Conservation (phyloP, 2,113 vertebrate genomes). For the Ginglymostoma cirratum region DNA sequence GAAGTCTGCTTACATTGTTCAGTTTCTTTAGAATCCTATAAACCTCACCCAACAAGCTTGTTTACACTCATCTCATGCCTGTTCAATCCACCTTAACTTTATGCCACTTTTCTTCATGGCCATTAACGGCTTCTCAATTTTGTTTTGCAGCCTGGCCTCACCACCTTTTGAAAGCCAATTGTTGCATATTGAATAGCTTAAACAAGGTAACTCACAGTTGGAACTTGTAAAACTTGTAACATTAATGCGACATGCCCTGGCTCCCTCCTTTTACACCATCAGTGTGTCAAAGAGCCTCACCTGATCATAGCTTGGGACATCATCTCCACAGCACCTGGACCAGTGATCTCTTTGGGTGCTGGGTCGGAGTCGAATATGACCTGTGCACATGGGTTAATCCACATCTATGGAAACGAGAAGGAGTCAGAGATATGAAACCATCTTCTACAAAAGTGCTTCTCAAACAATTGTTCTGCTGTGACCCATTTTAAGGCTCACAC, state of each 20-base stretch:
- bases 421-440: background rate
- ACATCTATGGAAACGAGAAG: conserved; percentile 65
- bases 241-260: background rate
- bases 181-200: background rate
- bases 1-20: background rate
- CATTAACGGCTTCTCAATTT: background rate
- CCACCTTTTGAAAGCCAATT: background rate
- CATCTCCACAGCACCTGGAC: conserved; percentile 73
- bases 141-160: background rate
- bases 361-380: conserved; percentile 93
- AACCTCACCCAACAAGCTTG: background rate
- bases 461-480: too few species aligned
- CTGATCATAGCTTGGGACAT: conserved; percentile 97
- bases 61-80: background rate
- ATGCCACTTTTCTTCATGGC: background rate
- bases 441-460: background rate
- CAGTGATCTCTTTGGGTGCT: conserved; percentile 78
- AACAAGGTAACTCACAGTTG: background rate
- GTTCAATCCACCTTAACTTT: background rate
- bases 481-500: too few species aligned
- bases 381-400: conserved; percentile 92
- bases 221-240: background rate
- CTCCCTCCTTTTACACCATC: background rate
- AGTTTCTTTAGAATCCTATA: background rate
- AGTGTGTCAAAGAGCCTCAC: conserved; percentile 45